Evolutionary conservation across 1,140 invertebrate species (phyloP).

Genomic region (Neuroterus valhalla): DNA sequence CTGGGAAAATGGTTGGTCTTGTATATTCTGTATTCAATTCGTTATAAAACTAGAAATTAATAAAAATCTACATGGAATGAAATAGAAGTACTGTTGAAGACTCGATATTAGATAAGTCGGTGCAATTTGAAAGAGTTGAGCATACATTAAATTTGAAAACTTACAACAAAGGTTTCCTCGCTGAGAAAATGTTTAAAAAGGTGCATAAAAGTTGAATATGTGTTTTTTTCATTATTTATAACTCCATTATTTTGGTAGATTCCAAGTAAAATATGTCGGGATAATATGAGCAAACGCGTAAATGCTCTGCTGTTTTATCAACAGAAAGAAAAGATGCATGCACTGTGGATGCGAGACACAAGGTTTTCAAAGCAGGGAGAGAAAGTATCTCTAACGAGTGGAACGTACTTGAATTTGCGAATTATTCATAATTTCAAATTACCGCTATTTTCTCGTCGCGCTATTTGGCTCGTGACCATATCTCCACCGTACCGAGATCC

Average conservation of each 20-base stretch:
- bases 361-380: constrained; percentile 35
- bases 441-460: constrained; percentile 57
- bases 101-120: too few species aligned
- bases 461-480: constrained; percentile 46
- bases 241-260: not conserved
- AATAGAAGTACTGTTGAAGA: too few species aligned
- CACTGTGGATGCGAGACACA: not conserved
- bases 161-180: not conserved
- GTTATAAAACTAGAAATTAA: too few species aligned
- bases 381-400: constrained; percentile 62
- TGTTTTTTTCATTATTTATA: constrained; percentile 6
- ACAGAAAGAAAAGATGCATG: constrained; percentile 9
- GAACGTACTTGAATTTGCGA: constrained; percentile 55
- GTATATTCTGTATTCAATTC: too few species aligned
- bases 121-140: too few species aligned
- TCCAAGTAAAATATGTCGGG: not conserved
- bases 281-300: not conserved
- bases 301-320: not conserved
- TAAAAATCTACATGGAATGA: too few species aligned
- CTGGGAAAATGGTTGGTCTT: too few species aligned
- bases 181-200: constrained; percentile 3
- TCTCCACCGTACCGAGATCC: constrained; percentile 39
- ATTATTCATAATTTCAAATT: constrained; percentile 63
- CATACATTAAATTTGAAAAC: not conserved
- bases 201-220: not conserved